Evolutionary conservation across 2,113 vertebrate species (phyloP), one percentile per base, ranked within the genome.

Genomic region (Herpailurus yagouaroundi): DNA sequence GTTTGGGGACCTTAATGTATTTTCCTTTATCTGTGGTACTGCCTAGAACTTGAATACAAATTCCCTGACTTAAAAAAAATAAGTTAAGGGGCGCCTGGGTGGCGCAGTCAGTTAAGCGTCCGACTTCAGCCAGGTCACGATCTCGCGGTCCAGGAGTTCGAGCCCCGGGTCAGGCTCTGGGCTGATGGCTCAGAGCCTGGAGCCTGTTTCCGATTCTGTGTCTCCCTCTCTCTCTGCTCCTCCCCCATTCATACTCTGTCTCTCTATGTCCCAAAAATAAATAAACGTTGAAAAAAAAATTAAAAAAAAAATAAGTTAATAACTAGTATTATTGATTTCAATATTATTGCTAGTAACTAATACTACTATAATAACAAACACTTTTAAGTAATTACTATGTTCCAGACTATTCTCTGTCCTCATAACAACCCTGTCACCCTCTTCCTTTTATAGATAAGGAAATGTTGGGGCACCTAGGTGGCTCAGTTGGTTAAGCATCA

Each of bases 11-110:
- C 68, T 92, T 66, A 57, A 38, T 69, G 4, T 21, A 57, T 86
- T 96, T 81, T 85, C 11, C 41, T 69, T 94, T 86, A 66, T 48
- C 36, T 81, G 5, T 36, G 74, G 8, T 21, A 77, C 45, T 69
- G 16, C 19, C 25, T 85, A 36, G n/a, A 88, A 97, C 14, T 89
- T 95, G 36, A 68, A 69, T 55, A 80, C 10, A 93, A 89, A 93
- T 83, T 41, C 2, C 10, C 74, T 69, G 66, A 14, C 50, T 81
- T 76, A 64, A 66, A 74, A 85, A 85, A 87, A 66, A 23, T 74
- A 57, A 74, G 14, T 83, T 82, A 5, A 63, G 36, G 36, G 36
- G 36, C 3, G 36, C 36, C 36, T 38, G 36, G 36, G 36, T 38
- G 36, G 36, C 36, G 3, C 36, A 38, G 36, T 38, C 36, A 3